Conservation (phyloP, 2,888 invertebrate species). For the Autographa pulchrina region DNA sequence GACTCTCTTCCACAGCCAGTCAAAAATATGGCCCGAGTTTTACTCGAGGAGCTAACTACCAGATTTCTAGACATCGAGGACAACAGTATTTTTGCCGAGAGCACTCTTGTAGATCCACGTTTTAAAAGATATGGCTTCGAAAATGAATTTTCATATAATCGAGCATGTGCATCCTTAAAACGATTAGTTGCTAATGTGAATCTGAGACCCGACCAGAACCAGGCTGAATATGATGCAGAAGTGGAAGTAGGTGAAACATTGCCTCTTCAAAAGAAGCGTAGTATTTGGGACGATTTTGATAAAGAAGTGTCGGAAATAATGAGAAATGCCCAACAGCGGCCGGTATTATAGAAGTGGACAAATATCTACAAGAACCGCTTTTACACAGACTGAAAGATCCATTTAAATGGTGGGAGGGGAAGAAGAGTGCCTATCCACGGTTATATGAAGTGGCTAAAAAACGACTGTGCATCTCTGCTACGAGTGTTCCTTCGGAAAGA, state of each 20-base stretch:
- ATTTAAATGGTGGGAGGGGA: conserved; percentile 19
- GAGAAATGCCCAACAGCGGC: conserved; percentile 15
- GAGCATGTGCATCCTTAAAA: conserved; percentile 17
- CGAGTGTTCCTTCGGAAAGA: conserved; percentile 24
- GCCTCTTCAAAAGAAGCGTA: not conserved
- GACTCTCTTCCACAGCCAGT: not conserved
- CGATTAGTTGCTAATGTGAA: not conserved
- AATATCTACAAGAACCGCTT: conserved; percentile 24
- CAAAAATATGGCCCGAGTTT: not conserved
- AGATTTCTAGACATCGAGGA: conserved; percentile 10
- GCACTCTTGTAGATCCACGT: conserved; percentile 17
- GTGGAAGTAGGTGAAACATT: not conserved
- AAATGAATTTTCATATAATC: not conserved
- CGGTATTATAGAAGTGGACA: conserved; percentile 25
- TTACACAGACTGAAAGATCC: conserved; percentile 19
- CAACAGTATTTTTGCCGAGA: conserved; percentile 14
- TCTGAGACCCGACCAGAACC: not conserved
- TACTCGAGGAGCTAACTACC: not conserved
- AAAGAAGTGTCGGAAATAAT: not conserved
- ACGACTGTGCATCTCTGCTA: conserved; percentile 20
- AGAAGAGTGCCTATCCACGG: conserved; percentile 14
- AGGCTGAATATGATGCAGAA: not conserved
- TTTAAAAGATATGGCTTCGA: conserved; percentile 18
- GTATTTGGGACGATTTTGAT: not conserved
- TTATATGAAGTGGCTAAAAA: conserved; percentile 22